Evolutionary conservation across 2,888 invertebrate species (phyloP).

Genomic region (Leptopilina drosophilae): DNA sequence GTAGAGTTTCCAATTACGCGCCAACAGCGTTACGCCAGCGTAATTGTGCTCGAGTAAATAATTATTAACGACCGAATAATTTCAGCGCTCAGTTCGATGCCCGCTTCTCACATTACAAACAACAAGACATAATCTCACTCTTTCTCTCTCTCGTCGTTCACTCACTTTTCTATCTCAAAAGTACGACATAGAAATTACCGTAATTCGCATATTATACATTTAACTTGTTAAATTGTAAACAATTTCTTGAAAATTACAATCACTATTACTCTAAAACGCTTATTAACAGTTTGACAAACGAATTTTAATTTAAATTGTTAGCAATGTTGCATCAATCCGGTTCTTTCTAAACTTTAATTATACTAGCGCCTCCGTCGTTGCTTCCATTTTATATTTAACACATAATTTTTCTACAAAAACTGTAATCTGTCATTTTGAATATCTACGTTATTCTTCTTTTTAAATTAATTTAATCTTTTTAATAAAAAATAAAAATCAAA

Average conservation of each 20-base stretch:
- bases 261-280: neutral
- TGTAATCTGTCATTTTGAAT: too few species aligned
- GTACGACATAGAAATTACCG: neutral
- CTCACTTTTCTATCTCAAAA: too few species aligned
- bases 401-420: too few species aligned
- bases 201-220: constrained; percentile 18
- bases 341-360: too few species aligned
- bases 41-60: constrained; percentile 57
- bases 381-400: too few species aligned
- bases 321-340: too few species aligned
- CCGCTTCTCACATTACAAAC: constrained; percentile 39
- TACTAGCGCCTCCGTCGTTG: too few species aligned
- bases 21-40: constrained; percentile 62
- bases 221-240: neutral
- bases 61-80: constrained; percentile 56
- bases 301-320: too few species aligned
- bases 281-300: neutral
- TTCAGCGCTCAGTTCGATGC: constrained; percentile 41
- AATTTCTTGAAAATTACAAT: neutral
- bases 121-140: neutral
- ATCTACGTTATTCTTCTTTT: too few species aligned
- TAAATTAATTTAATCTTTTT: too few species aligned
- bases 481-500: too few species aligned
- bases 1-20: constrained; percentile 54
- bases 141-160: too few species aligned